These are phyloP conservation scores for Myzus persicae DNA, from an alignment of 1,140 invertebrate species.

Conservation along the genomic window DNA sequence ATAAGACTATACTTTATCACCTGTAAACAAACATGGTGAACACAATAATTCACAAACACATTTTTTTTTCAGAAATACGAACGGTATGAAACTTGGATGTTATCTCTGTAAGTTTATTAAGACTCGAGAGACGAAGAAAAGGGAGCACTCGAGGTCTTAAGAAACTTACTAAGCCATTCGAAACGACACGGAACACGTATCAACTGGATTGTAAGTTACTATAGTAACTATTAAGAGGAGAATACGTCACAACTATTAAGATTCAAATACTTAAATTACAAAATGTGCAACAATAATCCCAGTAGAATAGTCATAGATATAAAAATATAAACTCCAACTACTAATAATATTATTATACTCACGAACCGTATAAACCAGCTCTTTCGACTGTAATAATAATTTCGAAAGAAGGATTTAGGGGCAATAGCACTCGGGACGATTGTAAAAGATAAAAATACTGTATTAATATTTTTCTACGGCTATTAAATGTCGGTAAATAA, in stretches of 20 bases:
- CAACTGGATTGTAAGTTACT: slow-evolving; percentile 2
- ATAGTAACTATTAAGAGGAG: background rate
- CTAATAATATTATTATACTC: background rate
- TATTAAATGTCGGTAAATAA: slow-evolving; percentile 18
- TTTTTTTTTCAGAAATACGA: background rate
- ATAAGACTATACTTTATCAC: background rate
- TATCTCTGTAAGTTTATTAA: slow-evolving; percentile 10
- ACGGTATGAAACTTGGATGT: background rate
- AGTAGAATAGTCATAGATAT: background rate
- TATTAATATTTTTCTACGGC: slow-evolving; percentile 12
- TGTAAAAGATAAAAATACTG: slow-evolving; percentile 23
- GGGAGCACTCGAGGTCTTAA: background rate
- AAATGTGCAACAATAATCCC: slow-evolving; percentile 27
- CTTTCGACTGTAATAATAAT: background rate
- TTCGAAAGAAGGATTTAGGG: background rate
- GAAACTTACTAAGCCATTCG: slow-evolving; percentile 9
- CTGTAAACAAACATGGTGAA: background rate
- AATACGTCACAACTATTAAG: background rate
- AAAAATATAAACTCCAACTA: background rate
- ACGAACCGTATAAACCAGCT: background rate
- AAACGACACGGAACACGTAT: background rate
- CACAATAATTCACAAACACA: background rate
- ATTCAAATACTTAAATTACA: slow-evolving; percentile 19
- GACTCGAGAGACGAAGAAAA: background rate
- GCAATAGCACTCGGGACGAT: slow-evolving; percentile 15